Evolutionary conservation across 1,140 invertebrate genomes (phyloP), one percentile per base, ranked within the genome.

Genomic region (Piezodorus guildinii): DNA sequence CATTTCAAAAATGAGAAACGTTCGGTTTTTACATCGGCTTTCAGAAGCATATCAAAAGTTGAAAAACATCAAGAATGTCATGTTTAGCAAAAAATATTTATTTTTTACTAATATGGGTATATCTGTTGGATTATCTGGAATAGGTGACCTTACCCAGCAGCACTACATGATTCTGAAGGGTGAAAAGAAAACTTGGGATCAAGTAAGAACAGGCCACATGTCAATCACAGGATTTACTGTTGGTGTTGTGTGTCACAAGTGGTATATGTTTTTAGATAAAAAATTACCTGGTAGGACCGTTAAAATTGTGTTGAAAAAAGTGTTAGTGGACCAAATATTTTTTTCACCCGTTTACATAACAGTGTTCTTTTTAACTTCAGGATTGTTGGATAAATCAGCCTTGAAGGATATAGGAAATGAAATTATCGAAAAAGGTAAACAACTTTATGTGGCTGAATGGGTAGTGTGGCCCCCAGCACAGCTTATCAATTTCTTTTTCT

Each of bases 31-130:
- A 15, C 14, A 23, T 25, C 52, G 23, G 2, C 17, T 56, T 56
- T 23, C 17, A 2, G 19, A 21, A 25, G 52, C 23, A 23, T 23
- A 10, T 56, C 2, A 21, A 5, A 59, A 60, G 1, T 19, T 60
- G 14, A 60, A 25, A 23, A 3, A 16, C 2, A 34, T 30, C 14
- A 59, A 62, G 19, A 19, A 58, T 43, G 21, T 59, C 27, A 87
- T 88, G 71, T 87, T 84, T 70, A 23, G 15, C 23, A 75, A 78
- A 30, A 88, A 84, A 74, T 86, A 89, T 77, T 77, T 95, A 56
- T 76, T 95, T 12, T 78, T 86, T 62, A 94, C 91, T 56, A 95
- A 95, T 78, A 80, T 91, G n/a, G 79, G 81, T 5, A 86, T 95
- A 73, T 93, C 90, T 4, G 72, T 87, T 64, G 77, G 76, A 3